Base-by-base conservation (phyloP, 1,140 invertebrate species). In the Leptopilina boulardi region DNA sequence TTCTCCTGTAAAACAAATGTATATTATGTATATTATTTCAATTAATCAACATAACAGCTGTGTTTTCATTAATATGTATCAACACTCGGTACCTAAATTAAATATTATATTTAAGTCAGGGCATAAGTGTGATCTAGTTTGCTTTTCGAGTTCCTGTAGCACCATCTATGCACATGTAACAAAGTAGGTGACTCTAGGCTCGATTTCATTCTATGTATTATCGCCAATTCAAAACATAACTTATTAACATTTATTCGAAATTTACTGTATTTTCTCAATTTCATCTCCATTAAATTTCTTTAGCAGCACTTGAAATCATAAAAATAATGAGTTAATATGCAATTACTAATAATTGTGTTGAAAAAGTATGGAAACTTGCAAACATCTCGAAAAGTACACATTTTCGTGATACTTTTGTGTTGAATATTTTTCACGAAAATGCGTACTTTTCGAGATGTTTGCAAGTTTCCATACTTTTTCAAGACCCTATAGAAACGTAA, bases 1-100 rank as follows among this genome's bases (percentile, higher is more conserved):
- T 95, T 95, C 73, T 95, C 94, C 94, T 95, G 83, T 21, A 92
- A 88, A 81, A 74, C 70, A 41, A 56, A 34, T 26, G 5, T 0
- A 30, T 4, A 0, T n/a, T 30, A 13, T 15, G 34, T 66, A 15
- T n/a, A n/a, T n/a, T 66, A 26, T 59, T 23, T 26, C 13, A 10
- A 23, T 13, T 3, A 13, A 3, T 56, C 6, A 11, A 11, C 11
- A 23, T 23, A 79, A 73, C n/a, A 71, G 9, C 3, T 30, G 26
- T 30, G 26, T 30, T 30, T 30, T 30, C 26, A 26, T 21, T 23
- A 21, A 10, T 59, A 66, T 66, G 59, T 66, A 66, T 30, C 59
- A 34, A n/a, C 59, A 66, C 59, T 15, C 26, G 59, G 59, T 66
- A 66, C 59, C 59, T 66, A 23, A 34, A 66, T 13, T 66, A 66